Conservation (phyloP, 2,888 invertebrate genomes). For the Metopia argyrocephala region DNA sequence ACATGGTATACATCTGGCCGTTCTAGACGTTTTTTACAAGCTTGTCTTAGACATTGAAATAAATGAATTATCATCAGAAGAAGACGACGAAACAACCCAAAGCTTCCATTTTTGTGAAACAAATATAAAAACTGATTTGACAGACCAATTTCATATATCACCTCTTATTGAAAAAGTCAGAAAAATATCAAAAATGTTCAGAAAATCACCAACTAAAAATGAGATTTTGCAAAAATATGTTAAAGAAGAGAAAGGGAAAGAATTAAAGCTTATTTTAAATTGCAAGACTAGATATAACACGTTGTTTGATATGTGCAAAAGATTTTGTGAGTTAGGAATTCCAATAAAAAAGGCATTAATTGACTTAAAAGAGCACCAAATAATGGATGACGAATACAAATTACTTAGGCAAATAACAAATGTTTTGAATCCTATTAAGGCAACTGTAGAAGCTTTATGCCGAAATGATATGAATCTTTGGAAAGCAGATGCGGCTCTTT, state of each 20-base stretch:
- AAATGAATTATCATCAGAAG: no score
- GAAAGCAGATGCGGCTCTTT: conserved; percentile 3
- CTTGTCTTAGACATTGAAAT: no score
- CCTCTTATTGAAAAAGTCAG: conserved; percentile 8
- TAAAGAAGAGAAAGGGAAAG: background rate
- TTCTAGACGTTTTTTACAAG: no score
- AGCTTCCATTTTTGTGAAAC: no score
- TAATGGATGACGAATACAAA: no score
- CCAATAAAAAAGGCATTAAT: background rate
- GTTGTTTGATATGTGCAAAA: conserved; percentile 12
- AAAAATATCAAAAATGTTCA: background rate
- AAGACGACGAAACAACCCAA: no score
- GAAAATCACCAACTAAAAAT: conserved; percentile 9
- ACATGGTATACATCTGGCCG: no score
- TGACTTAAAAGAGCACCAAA: background rate
- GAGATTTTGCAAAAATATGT: conserved; percentile 18
- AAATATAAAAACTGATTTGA: no score
- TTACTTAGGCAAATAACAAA: background rate
- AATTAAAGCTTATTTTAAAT: no score
- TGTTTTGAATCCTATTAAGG: conserved; percentile 6
- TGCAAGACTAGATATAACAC: conserved; percentile 21
- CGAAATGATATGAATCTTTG: no score
- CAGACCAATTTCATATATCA: background rate
- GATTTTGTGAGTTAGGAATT: background rate
- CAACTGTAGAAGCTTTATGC: no score